Base-by-base conservation (phyloP, 2,888 invertebrate genomes). In the Acronicta leporina region DNA sequence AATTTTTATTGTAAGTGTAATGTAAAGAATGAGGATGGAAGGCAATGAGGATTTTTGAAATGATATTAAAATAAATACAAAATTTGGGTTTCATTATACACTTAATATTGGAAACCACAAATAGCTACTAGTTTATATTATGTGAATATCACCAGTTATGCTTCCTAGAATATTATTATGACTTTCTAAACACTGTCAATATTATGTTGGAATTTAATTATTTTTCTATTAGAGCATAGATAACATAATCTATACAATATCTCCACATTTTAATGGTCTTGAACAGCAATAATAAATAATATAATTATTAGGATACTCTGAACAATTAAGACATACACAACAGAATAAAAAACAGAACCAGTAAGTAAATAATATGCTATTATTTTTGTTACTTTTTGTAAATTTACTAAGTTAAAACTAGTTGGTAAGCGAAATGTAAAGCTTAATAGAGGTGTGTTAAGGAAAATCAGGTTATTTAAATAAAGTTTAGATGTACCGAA, bases 381-480 rank as follows among this genome's bases (percentile, higher is more conserved):
- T 70, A 48, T 73, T 79, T 81, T 83, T 82, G 59, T 83, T 82
- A 79, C 60, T 83, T 38, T 82, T 82, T 77, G 72, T 81, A 72
- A 78, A 66, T 69, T 78, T 77, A 75, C 6, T 38, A 38, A 38
- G 38, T 38, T 38, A n/a, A 38, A 76, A 71, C 67, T 84, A 83
- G 83, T 68, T 77, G 57, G 59, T 86, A 87, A 87, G 87, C 77
- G 76, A 78, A 86, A 78, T 80, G 77, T 80, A 73, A 77, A 78
- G 77, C 78, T 83, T 79, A 75, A 72, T 77, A 80, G 62, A 62
- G 38, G 70, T 77, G 57, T 75, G 68, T 75, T 73, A 63, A 75
- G 48, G 53, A 72, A 77, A 81, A 83, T 82, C 80, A 83, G 52
- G 61, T 66, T 68, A 72, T 71, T 80, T 77, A 72, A 85, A 83